phyloP scores from a whole-genome alignment of 2,888 invertebrate species.

The Branchipolynoe longqiensis region DNA sequence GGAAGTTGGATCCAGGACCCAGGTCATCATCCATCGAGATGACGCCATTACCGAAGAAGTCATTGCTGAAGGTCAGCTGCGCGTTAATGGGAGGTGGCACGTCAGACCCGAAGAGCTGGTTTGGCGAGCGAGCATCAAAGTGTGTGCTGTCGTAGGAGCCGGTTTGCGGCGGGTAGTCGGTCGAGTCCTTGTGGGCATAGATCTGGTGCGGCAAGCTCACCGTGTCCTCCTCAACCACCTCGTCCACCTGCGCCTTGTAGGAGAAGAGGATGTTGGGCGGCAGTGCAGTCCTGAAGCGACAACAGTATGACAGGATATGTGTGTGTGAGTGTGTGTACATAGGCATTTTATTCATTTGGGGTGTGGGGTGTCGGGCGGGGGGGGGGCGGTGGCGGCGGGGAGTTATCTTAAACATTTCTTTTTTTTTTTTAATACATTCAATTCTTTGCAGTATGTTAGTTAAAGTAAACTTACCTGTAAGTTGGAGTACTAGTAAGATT shows the following conservation, averaged over 20 bases:
- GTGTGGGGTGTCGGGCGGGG: too few species aligned
- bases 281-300: slow-evolving; percentile 56
- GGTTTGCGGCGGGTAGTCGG: slow-evolving; percentile 43
- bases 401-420: too few species aligned
- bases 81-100: slow-evolving; percentile 28
- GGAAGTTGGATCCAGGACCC: slow-evolving; percentile 1
- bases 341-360: too few species aligned
- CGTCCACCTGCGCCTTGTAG: slow-evolving; percentile 90
- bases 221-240: slow-evolving; percentile 89
- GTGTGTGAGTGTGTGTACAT: too few species aligned
- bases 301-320: neutral
- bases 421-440: too few species aligned
- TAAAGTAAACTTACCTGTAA: too few species aligned
- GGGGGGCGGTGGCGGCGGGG: too few species aligned
- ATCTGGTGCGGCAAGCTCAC: slow-evolving; percentile 87
- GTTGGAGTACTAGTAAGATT: too few species aligned
- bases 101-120: slow-evolving; percentile 63
- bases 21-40: slow-evolving; percentile 48
- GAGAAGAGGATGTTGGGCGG: slow-evolving; percentile 85
- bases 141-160: slow-evolving; percentile 63
- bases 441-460: too few species aligned
- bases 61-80: slow-evolving; percentile 37
- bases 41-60: slow-evolving; percentile 47
- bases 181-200: slow-evolving; percentile 25
- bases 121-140: slow-evolving; percentile 61